Base-by-base conservation (phyloP, 2,113 vertebrate species). In the Mobula hypostoma region DNA sequence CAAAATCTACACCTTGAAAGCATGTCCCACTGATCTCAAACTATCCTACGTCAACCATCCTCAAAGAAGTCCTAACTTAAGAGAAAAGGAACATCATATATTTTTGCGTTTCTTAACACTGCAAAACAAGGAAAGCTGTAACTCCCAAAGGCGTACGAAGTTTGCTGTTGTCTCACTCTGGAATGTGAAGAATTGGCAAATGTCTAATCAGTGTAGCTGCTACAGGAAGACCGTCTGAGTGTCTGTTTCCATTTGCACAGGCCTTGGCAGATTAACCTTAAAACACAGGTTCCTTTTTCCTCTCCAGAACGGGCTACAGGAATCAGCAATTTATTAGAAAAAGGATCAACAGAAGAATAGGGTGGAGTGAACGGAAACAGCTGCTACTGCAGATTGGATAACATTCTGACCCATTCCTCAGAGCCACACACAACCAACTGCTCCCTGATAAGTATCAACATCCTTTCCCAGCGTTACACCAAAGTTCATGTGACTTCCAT, bases 321-420 rank as follows among this genome's bases (percentile, higher is more conserved):
- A 96, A 96, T 95, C 7, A 95, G 95, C 97, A 97, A 97, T 98
- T 97, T 96, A 96, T 97, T 58, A 96, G 48, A 95, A 96, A 95
- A 6, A 5, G 87, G 91, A 95, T 58, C 94, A 95, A 95, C 95
- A 96, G 94, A 96, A 96, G 14, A 93, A 94, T 94, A 95, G 96
- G 96, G 95, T 93, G 95, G 95, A 95, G 95, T 95, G 92, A 95
- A 95, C 96, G 97, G 97, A 98, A 97, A 96, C 95, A 96, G 97
- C 97, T 98, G 97, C 96, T 97, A 90, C 48, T 95, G 94, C 95
- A 98, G 97, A 98, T 98, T 97, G 97, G 96, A 96, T 95, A 95
- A 94, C 95, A 95, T 95, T 94, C 94, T 77, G 95, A 94, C 95
- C 95, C 21, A 56, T 24, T 95, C 95, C 95, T 95, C 95, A 94